Evolutionary conservation across 2,113 vertebrate genomes (phyloP).

Genomic region (Orientallactaga bullata): DNA sequence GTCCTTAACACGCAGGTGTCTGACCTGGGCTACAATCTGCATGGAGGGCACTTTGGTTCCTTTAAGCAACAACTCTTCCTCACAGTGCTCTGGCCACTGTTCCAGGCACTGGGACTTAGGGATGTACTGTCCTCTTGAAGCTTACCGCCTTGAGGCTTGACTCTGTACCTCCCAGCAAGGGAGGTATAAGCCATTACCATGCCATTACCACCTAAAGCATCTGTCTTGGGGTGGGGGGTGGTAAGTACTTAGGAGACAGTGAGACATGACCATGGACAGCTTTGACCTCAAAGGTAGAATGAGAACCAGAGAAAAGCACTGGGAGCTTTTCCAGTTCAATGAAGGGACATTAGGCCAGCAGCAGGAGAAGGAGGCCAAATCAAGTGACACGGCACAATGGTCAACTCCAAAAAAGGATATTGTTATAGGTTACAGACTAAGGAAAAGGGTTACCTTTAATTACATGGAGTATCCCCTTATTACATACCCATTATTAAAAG

Average conservation of each 20-base stretch:
- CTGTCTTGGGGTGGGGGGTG: not conserved
- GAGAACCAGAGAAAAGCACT: not conserved
- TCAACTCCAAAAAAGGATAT: not conserved
- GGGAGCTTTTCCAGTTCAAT: not conserved
- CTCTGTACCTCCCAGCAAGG: not conserved
- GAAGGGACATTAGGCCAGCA: not conserved
- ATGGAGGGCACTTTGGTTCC: not conserved
- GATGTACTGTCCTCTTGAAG: too few species aligned
- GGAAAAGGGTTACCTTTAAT: slow-evolving; percentile 27
- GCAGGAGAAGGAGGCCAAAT: slow-evolving; percentile 1
- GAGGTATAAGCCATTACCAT: not conserved
- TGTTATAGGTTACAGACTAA: not conserved
- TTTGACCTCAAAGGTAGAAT: not conserved
- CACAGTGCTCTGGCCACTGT: not conserved
- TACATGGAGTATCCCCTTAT: not conserved
- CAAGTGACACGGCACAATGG: not conserved
- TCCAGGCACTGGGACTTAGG: not conserved
- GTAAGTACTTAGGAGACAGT: not conserved
- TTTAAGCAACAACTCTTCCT: not conserved
- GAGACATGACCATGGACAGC: not conserved
- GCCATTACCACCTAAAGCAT: not conserved
- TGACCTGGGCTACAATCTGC: not conserved
- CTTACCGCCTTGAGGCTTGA: not conserved
- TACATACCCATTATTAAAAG: not conserved
- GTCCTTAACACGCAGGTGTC: not conserved